Evolutionary conservation across 2,113 vertebrate genomes (phyloP).

Genomic region (Neotragus pygmaeus): DNA sequence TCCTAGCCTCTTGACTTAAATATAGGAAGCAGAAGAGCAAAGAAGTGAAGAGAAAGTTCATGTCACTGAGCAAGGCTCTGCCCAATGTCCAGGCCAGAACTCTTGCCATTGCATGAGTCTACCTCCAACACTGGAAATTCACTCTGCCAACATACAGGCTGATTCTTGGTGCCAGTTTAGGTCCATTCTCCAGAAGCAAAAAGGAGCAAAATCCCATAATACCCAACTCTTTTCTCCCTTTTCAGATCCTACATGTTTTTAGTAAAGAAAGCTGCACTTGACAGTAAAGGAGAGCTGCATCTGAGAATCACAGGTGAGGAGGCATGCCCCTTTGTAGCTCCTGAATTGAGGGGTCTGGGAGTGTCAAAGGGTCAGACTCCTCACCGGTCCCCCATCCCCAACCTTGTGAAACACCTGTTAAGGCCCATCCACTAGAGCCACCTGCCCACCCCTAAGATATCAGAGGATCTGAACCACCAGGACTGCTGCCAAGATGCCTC

Average conservation of each 20-base stretch:
- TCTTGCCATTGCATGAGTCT: not conserved
- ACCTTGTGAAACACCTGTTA: slow-evolving; percentile 44
- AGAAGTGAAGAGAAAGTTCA: not conserved
- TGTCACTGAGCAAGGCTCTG: not conserved
- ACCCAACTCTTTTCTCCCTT: not conserved
- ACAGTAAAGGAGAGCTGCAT: not conserved
- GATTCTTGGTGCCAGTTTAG: not conserved
- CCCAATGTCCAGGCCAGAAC: not conserved
- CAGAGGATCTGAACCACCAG: slow-evolving; percentile 27
- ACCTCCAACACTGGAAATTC: not conserved
- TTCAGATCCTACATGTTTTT: not conserved
- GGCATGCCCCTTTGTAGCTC: not conserved
- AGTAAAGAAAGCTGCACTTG: not conserved
- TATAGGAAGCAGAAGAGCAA: not conserved
- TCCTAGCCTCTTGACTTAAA: not conserved
- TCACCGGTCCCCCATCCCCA: not conserved
- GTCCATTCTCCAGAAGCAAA: not conserved
- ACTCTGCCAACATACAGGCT: not conserved
- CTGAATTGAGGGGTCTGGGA: not conserved
- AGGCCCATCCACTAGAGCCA: slow-evolving; percentile 9
- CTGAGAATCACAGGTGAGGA: not conserved
- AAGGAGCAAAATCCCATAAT: not conserved
- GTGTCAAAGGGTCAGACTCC: not conserved
- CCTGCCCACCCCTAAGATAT: slow-evolving; percentile 14
- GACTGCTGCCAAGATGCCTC: slow-evolving; percentile 55